A percentile compares a stretch with the other conserved stretches of the same genome.
Conservation (phyloP, 2,888 invertebrate species). For the Coleophora deauratella region DNA sequence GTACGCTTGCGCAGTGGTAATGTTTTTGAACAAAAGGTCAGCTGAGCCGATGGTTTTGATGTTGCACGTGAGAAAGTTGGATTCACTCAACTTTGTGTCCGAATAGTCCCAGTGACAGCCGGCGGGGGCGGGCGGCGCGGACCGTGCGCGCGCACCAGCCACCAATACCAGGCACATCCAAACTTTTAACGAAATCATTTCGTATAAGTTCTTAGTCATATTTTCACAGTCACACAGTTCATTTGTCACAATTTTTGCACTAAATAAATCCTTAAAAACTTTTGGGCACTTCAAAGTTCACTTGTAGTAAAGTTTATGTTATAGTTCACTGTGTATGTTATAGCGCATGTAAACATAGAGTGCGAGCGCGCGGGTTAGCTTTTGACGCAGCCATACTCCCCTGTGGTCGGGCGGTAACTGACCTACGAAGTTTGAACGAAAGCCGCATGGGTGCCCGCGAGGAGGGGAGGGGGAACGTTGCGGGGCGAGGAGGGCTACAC, state of each 20-base stretch:
- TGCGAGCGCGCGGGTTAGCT: constrained; percentile 65
- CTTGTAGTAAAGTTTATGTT: constrained; percentile 43
- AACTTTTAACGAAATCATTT: constrained; percentile 71
- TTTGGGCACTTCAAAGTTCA: constrained; percentile 44
- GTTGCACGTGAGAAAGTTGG: constrained; percentile 79
- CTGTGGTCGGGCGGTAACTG: constrained; percentile 75
- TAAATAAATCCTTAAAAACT: constrained; percentile 44
- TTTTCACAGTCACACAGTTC: constrained; percentile 56
- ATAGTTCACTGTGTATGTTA: constrained; percentile 51
- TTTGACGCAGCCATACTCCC: constrained; percentile 73
- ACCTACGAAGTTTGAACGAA: constrained; percentile 73
- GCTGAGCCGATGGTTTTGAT: constrained; percentile 82
- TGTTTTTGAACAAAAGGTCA: constrained; percentile 79
- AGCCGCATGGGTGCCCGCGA: constrained; percentile 66
- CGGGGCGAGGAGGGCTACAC: constrained; percentile 45
- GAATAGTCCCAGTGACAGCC: constrained; percentile 84
- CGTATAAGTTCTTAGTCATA: constrained; percentile 60
- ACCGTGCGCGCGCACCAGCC: constrained; percentile 69
- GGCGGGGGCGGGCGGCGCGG: constrained; percentile 76
- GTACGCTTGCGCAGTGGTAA: constrained; percentile 81
- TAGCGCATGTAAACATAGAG: constrained; percentile 66
- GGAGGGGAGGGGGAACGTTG: constrained; percentile 30
- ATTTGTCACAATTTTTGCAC: constrained; percentile 51
- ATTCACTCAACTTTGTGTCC: constrained; percentile 71
- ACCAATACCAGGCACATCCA: constrained; percentile 64